Percentiles rank a stretch among this genome's conserved stretches.
These are phyloP conservation scores for Lithophane semibrunnea DNA, from an alignment of 2,888 invertebrate species.

Conservation along the genomic window DNA sequence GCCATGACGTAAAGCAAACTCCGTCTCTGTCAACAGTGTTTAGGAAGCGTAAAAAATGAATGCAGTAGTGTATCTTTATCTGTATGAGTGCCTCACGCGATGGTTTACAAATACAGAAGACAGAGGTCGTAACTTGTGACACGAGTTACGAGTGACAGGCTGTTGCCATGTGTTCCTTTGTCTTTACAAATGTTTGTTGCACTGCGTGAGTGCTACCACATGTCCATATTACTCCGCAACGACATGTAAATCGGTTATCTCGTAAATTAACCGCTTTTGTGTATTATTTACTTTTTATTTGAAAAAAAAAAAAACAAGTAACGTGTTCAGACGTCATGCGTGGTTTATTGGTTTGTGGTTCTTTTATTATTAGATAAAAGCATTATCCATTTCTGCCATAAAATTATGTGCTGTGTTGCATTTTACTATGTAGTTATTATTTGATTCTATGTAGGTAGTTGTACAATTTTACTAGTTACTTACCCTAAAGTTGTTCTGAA, in stretches of 20 bases:
- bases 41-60: conserved; percentile 37
- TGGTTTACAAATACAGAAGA: conserved; percentile 52
- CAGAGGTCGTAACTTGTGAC: conserved; percentile 55
- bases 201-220: conserved; percentile 30
- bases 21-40: conserved; percentile 33
- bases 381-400: not conserved
- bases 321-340: conserved; percentile 34
- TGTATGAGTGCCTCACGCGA: conserved; percentile 28
- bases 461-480: not conserved
- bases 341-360: conserved; percentile 37
- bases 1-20: conserved; percentile 38
- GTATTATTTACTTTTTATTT: conserved; percentile 31
- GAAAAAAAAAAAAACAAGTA: conserved; percentile 23
- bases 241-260: conserved; percentile 25
- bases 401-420: not conserved
- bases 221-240: conserved; percentile 16
- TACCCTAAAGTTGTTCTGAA: not conserved
- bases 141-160: conserved; percentile 43
- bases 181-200: conserved; percentile 43
- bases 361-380: conserved; percentile 7
- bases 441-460: not conserved
- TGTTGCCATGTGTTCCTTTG: conserved; percentile 57
- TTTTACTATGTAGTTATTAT: not conserved
- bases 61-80: conserved; percentile 39
- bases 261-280: conserved; percentile 28